Evolutionary conservation across 2,113 vertebrate genomes (phyloP).

Genomic region (Odontesthes bonariensis): DNA sequence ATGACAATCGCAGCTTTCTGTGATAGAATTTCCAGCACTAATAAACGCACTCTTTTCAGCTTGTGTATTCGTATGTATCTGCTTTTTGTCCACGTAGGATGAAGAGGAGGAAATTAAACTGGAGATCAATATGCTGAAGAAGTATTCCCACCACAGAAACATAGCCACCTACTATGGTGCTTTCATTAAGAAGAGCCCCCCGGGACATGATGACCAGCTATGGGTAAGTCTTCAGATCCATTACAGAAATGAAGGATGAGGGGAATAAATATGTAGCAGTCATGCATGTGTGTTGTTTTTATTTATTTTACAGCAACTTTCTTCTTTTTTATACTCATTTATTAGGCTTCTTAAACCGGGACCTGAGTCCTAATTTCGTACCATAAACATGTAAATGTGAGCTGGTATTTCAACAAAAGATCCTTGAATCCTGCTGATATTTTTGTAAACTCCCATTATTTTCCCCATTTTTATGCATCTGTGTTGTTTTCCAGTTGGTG

Average conservation of each 20-base stretch:
- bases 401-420: no score
- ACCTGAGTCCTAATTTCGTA: no score
- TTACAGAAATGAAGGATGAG: neutral
- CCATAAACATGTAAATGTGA: no score
- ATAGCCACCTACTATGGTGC: constrained; percentile 80
- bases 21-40: neutral
- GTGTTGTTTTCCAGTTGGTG: constrained; percentile 70
- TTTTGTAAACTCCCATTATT: no score
- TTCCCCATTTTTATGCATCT: neutral
- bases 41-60: neutral
- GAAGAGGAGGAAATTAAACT: constrained; percentile 95
- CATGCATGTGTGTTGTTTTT: neutral
- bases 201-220: constrained; percentile 83
- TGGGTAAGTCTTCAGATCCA: constrained; percentile 70
- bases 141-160: constrained; percentile 94
- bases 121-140: constrained; percentile 96
- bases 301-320: neutral
- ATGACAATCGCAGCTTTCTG: neutral
- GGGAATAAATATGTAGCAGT: neutral
- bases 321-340: no score
- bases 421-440: no score
- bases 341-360: no score
- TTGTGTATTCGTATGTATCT: constrained; percentile 1
- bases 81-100: constrained; percentile 79
- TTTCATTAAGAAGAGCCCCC: constrained; percentile 80